A percentile compares a stretch with the other conserved stretches of the same genome.
phyloP scores from a whole-genome alignment of 1,140 invertebrate species.

The Oncopeltus fasciatus region DNA sequence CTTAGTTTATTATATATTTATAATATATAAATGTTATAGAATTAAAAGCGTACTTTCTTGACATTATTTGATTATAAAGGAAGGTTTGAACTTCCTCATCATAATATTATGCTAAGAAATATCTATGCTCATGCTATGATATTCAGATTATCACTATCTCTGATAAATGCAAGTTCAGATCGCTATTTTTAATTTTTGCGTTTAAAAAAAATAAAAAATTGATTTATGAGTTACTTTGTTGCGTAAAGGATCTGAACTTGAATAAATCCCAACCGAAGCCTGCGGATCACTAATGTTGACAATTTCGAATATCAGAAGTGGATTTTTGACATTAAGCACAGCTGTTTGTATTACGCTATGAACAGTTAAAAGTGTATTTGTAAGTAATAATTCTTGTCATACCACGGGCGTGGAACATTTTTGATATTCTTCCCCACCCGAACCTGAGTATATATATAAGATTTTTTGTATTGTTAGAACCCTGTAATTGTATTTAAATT shows the following conservation, averaged over 20 bases:
- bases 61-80: slow-evolving; percentile 6
- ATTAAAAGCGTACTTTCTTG: slow-evolving; percentile 5
- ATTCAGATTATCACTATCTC: slow-evolving; percentile 7
- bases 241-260: slow-evolving; percentile 9
- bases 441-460: slow-evolving; percentile 19
- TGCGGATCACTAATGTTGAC: slow-evolving; percentile 18
- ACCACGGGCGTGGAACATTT: slow-evolving; percentile 18
- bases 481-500: slow-evolving; percentile 23
- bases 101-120: slow-evolving; percentile 9
- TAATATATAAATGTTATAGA: slow-evolving; percentile 11
- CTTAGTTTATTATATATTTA: too few species aligned
- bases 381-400: slow-evolving; percentile 16
- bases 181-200: background rate
- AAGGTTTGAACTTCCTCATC: background rate
- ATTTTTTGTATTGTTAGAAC: slow-evolving; percentile 25
- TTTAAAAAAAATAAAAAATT: slow-evolving; percentile 6
- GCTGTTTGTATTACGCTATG: slow-evolving; percentile 16
- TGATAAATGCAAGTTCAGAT: slow-evolving; percentile 11
- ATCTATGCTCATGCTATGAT: slow-evolving; percentile 8
- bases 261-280: slow-evolving; percentile 17
- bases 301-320: slow-evolving; percentile 15
- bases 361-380: slow-evolving; percentile 15
- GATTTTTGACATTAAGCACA: slow-evolving; percentile 10
- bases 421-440: slow-evolving; percentile 22
- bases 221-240: slow-evolving; percentile 12